These are phyloP conservation scores for Drosophila meridionalis DNA, from an alignment of 2,888 invertebrate species.

Conservation along the genomic window DNA sequence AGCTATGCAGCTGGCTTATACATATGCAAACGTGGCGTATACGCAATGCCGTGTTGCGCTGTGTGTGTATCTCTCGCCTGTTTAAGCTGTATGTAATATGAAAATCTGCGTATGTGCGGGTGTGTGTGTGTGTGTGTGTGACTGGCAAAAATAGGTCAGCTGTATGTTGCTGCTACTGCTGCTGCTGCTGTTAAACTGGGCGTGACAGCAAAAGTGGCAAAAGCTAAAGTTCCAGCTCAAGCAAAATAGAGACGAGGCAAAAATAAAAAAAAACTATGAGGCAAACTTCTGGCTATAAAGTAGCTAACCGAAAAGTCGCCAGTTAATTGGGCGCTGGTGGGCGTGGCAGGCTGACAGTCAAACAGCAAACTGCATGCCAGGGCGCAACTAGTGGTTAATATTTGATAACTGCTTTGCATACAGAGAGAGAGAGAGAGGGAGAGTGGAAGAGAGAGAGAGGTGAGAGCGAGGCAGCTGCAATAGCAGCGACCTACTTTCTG, in stretches of 20 bases:
- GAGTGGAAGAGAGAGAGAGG: too few relatives aligned
- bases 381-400: slow-evolving; percentile 78
- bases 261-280: background rate
- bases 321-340: slow-evolving; percentile 71
- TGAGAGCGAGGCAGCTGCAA: slow-evolving; percentile 14
- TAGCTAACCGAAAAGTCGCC: slow-evolving; percentile 57
- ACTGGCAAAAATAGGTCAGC: slow-evolving; percentile 71
- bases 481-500: slow-evolving; percentile 66
- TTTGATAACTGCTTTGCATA: slow-evolving; percentile 71
- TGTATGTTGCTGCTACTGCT: slow-evolving; percentile 45
- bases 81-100: slow-evolving; percentile 69
- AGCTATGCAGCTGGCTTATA: slow-evolving; percentile 4
- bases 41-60: slow-evolving; percentile 37
- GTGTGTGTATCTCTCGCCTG: slow-evolving; percentile 44
- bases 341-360: slow-evolving; percentile 56
- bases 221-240: slow-evolving; percentile 67
- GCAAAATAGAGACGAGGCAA: background rate
- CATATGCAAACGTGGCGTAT: slow-evolving; percentile 46
- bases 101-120: slow-evolving; percentile 46
- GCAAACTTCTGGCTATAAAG: slow-evolving; percentile 59
- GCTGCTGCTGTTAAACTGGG: slow-evolving; percentile 69
- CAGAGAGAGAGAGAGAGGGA: background rate
- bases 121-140: slow-evolving; percentile 22
- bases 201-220: slow-evolving; percentile 76
- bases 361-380: slow-evolving; percentile 6